These are phyloP conservation scores for Oriolus oriolus DNA, from an alignment of 2,113 vertebrate species.

Conservation along the genomic window DNA sequence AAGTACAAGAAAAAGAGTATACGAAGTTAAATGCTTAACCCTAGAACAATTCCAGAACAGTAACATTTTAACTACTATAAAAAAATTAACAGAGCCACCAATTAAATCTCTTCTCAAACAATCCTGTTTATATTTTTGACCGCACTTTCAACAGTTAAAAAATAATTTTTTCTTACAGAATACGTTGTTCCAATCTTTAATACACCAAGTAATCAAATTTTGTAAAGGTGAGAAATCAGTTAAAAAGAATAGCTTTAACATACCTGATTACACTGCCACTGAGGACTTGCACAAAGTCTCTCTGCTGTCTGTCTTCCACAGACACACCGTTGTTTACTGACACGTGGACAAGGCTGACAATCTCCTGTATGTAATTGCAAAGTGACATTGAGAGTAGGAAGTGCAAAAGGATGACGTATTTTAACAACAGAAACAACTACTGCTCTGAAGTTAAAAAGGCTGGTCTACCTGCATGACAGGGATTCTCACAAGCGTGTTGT, in stretches of 20 bases:
- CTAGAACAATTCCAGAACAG: not conserved
- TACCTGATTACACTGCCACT: conserved; percentile 88
- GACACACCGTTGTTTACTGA: conserved; percentile 87
- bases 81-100: not conserved
- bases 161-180: not conserved
- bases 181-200: not conserved
- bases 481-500: conserved; percentile 83
- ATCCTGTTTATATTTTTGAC: not conserved
- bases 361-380: conserved; percentile 62
- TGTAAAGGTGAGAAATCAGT: not conserved
- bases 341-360: conserved; percentile 86
- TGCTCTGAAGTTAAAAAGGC: not conserved
- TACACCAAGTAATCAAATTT: not conserved
- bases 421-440: not conserved
- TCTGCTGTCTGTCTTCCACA: conserved; percentile 82
- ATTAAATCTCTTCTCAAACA: not conserved
- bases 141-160: not conserved
- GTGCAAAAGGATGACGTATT: not conserved
- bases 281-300: conserved; percentile 85
- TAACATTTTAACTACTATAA: not conserved
- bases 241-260: not conserved
- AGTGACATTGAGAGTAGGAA: not conserved
- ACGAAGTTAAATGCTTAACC: not conserved
- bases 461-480: conserved; percentile 81
- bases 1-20: not conserved